Base-by-base conservation (phyloP, 64 coral and sea anemone genomes). In the Montipora efflorescens region DNA sequence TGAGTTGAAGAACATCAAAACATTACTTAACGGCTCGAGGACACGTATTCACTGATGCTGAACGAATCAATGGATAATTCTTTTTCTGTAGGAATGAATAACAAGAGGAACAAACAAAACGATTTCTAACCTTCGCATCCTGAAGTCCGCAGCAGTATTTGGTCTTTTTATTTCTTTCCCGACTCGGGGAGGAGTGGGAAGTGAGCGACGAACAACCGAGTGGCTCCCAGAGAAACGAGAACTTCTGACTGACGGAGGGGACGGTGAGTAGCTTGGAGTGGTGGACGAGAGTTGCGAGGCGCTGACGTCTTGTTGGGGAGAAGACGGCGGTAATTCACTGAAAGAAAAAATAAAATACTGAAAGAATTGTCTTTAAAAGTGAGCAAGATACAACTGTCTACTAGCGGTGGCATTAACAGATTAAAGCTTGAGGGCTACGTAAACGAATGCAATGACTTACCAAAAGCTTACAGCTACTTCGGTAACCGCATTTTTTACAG, bases 81-180 rank as follows among this genome's bases (percentile, higher is more conserved):
- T 55, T 55, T 55, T 6, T 13, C 79, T 74, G 70, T 5, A 10
- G 10, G 71, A 6, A 6, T 9, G 19, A 61, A 28, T 28, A 59
- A 16, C 22, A 15, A 23, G 4, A 36, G 6, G 11, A 57, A 8
- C 53, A 57, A 57, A 6, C 1, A 66, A 47, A 62, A 5, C 7
- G 12, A 53, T 19, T 45, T 43, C 13, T 45, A 15, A 93, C 92
- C 92, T 93, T 88, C 92, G 75, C 49, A 93, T 57, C 20, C 92
- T 78, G 78, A 93, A 93, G 20, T 93, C 92, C 77, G 79, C 92
- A 48, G 84, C 79, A 19, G 92, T 93, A 51, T 93, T 81, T 8
- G 92, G 92, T 88, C 92, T 78, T 55, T 52, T 76, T 44, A 93
- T 81, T 46, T 93, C 84, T 59, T 62, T 87, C n/a, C 92, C 92